phyloP scores from a whole-genome alignment of 2,888 invertebrate species.

The Eilema depressum region DNA sequence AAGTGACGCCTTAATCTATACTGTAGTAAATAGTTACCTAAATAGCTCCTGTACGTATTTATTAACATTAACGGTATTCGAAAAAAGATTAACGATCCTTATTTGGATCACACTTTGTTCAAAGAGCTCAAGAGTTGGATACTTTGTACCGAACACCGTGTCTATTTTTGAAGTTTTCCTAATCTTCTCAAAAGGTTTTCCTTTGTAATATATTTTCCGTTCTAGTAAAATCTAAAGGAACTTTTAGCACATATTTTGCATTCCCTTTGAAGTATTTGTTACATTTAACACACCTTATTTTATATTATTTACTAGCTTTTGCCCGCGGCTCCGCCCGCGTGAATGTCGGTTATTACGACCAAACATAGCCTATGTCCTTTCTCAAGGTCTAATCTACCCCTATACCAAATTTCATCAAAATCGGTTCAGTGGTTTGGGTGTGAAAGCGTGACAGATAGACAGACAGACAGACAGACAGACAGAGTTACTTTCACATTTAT shows the following conservation, averaged over 20 bases:
- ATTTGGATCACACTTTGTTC: neutral
- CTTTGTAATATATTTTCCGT: neutral
- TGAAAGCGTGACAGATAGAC: too few relatives aligned
- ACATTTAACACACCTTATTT: neutral
- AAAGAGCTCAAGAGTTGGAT: neutral
- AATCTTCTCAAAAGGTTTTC: conserved; percentile 11
- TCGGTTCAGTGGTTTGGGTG: too few relatives aligned
- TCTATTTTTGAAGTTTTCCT: neutral
- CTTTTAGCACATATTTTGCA: neutral
- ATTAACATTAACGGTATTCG: neutral
- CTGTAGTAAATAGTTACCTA: neutral
- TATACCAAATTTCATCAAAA: too few relatives aligned
- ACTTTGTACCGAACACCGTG: neutral
- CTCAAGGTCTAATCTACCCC: too few relatives aligned
- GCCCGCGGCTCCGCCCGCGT: too few relatives aligned
- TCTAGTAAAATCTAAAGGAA: neutral
- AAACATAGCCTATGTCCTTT: too few relatives aligned
- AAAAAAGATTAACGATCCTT: neutral
- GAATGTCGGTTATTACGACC: too few relatives aligned
- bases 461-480: too few relatives aligned
- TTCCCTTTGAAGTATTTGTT: conserved; percentile 6
- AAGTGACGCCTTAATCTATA: too few relatives aligned
- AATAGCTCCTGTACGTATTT: neutral
- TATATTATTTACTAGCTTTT: neutral
- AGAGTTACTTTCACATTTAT: too few relatives aligned